Conservation (phyloP, 2,113 vertebrate genomes). For the Podarcis raffonei region DNA sequence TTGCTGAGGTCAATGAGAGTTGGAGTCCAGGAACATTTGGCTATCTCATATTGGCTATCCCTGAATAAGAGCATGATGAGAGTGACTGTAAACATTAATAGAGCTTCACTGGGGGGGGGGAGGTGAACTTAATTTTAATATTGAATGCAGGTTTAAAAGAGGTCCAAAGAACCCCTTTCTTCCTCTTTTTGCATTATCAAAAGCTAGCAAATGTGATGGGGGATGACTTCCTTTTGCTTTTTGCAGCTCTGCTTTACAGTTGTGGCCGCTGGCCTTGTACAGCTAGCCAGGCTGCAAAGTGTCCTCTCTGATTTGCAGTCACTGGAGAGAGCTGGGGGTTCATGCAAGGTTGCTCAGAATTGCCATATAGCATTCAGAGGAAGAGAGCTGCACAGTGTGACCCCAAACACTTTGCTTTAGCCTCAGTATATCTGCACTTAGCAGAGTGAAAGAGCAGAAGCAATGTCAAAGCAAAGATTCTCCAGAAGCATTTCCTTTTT, state of each 20-base stretch:
- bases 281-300: neutral
- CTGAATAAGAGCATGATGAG: neutral
- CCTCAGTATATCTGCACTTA: neutral
- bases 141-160: too few species aligned
- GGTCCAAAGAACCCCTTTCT: neutral
- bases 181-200: neutral
- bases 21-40: too few species aligned
- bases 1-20: too few species aligned
- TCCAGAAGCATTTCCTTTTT: neutral
- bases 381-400: neutral
- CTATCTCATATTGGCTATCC: too few species aligned
- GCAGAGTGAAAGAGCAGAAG: neutral
- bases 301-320: neutral
- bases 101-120: neutral
- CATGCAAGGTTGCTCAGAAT: neutral
- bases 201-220: neutral
- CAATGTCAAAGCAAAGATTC: neutral
- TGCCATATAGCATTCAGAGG: neutral
- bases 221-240: neutral
- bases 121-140: neutral
- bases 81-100: neutral
- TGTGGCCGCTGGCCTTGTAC: neutral
- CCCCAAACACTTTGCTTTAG: neutral
- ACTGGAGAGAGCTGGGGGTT: neutral
- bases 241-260: neutral